These are phyloP conservation scores for Lucilia sericata DNA, from an alignment of 1,140 invertebrate species.

Conservation along the genomic window DNA sequence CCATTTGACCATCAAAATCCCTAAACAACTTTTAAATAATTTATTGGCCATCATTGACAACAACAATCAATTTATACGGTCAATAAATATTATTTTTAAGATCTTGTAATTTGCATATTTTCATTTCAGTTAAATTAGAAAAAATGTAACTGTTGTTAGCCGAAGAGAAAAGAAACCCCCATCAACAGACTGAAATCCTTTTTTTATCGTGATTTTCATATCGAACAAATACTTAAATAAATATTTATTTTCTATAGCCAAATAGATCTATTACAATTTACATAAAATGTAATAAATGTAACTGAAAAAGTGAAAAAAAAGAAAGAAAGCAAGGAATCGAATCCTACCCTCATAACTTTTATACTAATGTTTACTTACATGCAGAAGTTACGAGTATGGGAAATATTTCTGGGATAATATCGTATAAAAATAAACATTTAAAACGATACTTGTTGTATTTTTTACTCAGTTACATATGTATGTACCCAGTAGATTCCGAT, in stretches of 20 bases:
- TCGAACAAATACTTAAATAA: not conserved
- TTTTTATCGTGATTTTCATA: not conserved
- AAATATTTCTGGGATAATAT: not conserved
- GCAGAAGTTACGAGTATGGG: not conserved
- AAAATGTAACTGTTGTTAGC: no score
- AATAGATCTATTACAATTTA: constrained; percentile 24
- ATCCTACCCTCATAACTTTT: constrained; percentile 10
- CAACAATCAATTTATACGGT: not conserved
- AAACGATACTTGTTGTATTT: not conserved
- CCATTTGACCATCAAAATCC: no score
- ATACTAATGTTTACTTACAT: constrained; percentile 10
- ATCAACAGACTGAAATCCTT: no score
- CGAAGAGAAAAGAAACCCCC: no score
- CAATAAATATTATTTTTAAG: constrained; percentile 1
- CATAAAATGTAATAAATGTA: constrained; percentile 4
- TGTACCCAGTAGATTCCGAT: no score
- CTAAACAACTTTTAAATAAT: not conserved
- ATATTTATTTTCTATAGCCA: constrained; percentile 2
- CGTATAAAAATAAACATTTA: not conserved
- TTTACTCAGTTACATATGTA: no score
- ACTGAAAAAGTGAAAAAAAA: not conserved
- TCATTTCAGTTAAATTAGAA: not conserved
- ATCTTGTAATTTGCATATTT: not conserved
- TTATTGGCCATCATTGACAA: not conserved
- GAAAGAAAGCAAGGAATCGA: not conserved